Conservation (phyloP, 2,797 vertebrate genomes). For the Steatocranus sp. region DNA sequence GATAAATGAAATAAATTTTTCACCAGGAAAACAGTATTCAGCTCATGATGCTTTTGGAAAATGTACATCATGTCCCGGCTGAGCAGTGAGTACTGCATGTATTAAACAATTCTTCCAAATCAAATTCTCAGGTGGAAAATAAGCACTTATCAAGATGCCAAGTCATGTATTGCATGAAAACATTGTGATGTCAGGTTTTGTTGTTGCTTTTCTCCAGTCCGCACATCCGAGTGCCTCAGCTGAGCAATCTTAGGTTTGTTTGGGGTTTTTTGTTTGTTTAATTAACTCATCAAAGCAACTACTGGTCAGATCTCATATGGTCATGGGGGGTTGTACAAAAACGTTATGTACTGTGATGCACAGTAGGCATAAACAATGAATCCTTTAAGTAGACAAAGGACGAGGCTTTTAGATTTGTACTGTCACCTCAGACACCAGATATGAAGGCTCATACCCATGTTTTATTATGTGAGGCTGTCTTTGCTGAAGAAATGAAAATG, state of each 20-base stretch:
- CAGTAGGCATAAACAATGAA: background rate
- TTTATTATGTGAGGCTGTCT: background rate
- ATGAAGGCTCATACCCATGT: background rate
- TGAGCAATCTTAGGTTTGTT: background rate
- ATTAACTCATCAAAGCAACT: background rate
- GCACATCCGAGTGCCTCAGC: accelerated
- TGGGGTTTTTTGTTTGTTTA: background rate
- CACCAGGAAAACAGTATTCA: background rate
- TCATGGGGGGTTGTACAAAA: background rate
- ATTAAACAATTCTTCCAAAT: background rate
- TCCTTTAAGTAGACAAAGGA: background rate
- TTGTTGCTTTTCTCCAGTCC: background rate
- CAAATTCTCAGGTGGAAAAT: background rate
- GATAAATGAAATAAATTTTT: background rate
- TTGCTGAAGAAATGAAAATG: background rate
- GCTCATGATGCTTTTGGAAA: background rate
- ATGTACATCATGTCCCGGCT: background rate
- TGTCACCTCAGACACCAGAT: background rate
- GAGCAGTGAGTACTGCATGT: background rate
- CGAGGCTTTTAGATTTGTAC: background rate
- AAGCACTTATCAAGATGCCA: background rate
- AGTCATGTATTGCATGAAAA: background rate
- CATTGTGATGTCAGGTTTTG: background rate
- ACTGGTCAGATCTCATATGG: background rate
- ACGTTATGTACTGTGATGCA: background rate